A percentile compares a stretch with the other conserved stretches of the same genome.
These are phyloP conservation scores for Allacma fusca DNA, from an alignment of 2,888 invertebrate species.

Conservation along the genomic window DNA sequence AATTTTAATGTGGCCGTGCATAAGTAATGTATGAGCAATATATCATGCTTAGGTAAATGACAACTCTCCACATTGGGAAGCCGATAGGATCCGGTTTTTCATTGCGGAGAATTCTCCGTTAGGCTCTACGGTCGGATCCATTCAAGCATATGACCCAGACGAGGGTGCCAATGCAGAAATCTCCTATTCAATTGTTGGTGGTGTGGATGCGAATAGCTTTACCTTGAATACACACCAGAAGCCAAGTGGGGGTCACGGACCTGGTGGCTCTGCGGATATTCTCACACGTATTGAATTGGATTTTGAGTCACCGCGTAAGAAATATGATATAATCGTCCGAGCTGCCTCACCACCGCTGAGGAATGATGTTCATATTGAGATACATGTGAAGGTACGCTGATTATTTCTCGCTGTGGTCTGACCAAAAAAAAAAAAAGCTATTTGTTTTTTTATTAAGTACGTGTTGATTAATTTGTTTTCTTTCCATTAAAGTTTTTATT, in stretches of 20 bases:
- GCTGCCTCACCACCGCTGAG: conserved; percentile 90
- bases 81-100: conserved; percentile 85
- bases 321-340: conserved; percentile 85
- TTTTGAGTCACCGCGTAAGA: conserved; percentile 92
- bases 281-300: conserved; percentile 90
- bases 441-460: neutral
- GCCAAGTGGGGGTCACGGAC: conserved; percentile 60
- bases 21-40: too few relatives aligned
- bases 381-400: conserved; percentile 39
- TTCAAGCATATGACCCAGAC: conserved; percentile 90
- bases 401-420: neutral
- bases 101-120: conserved; percentile 96
- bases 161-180: conserved; percentile 90
- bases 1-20: too few relatives aligned
- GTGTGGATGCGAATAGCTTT: conserved; percentile 88
- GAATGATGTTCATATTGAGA: conserved; percentile 65
- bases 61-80: conserved; percentile 87
- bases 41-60: conserved; percentile 72
- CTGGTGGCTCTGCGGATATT: conserved; percentile 79
- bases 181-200: conserved; percentile 93
- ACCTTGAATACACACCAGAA: conserved; percentile 77
- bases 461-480: conserved; percentile 7
- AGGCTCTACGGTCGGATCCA: conserved; percentile 90
- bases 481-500: conserved; percentile 21
- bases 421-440: neutral